Conservation (phyloP, 2,113 vertebrate species). For the Microcebus murinus region DNA sequence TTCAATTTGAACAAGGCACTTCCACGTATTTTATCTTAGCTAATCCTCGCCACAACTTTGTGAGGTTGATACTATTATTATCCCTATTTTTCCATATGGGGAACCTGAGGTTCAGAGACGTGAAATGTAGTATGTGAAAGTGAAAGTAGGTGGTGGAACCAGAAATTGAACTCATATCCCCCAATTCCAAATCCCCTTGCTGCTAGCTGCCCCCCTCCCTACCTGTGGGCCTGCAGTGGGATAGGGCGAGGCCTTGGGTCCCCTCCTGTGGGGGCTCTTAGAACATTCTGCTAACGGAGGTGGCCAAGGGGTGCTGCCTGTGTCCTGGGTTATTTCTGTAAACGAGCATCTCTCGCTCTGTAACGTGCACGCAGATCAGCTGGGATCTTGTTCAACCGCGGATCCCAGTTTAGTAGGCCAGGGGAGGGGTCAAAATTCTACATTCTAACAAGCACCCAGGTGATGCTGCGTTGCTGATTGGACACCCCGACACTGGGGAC, state of each 20-base stretch:
- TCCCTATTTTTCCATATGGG: neutral
- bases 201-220: no score
- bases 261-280: accelerated
- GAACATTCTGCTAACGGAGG: neutral
- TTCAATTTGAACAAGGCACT: neutral
- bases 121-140: neutral
- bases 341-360: neutral
- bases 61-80: neutral
- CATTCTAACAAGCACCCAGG: neutral
- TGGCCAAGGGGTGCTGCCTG: neutral
- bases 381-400: neutral
- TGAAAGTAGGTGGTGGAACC: neutral
- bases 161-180: neutral
- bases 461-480: neutral
- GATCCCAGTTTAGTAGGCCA: neutral
- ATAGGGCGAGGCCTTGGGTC: neutral
- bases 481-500: neutral
- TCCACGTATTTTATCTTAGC: neutral
- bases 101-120: neutral
- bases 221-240: no score
- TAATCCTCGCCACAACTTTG: neutral
- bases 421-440: neutral
- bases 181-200: neutral
- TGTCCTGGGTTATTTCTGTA: neutral
- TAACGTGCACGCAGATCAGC: neutral